phyloP scores from a whole-genome alignment of 1,140 invertebrate genomes.

The Halictus rubicundus region DNA sequence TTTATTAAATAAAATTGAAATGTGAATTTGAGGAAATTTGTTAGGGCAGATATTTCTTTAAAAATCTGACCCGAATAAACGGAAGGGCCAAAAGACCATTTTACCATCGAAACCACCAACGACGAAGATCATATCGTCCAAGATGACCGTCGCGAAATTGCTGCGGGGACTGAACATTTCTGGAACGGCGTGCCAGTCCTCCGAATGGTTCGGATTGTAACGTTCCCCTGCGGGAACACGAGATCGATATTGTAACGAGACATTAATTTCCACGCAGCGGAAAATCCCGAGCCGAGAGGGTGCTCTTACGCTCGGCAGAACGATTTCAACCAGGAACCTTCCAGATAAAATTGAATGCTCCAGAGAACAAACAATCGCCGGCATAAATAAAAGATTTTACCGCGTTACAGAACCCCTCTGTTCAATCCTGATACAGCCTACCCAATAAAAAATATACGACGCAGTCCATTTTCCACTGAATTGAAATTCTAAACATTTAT shows the following conservation, averaged over 20 bases:
- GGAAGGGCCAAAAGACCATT: not conserved
- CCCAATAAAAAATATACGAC: not conserved
- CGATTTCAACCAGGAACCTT: not conserved
- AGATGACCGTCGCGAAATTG: conserved; percentile 91
- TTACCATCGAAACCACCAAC: conserved; percentile 91
- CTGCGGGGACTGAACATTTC: conserved; percentile 92
- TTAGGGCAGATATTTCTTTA: too few species aligned
- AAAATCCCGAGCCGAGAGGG: conserved; percentile 2
- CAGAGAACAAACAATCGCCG: not conserved
- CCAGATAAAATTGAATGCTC: not conserved
- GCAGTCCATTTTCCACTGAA: not conserved
- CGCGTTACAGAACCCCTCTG: not conserved
- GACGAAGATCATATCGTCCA: conserved; percentile 90
- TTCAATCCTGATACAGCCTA: not conserved
- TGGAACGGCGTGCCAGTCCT: conserved; percentile 84
- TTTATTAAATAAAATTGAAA: too few species aligned
- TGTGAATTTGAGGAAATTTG: too few species aligned
- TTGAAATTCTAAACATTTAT: not conserved
- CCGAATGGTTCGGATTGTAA: conserved; percentile 83
- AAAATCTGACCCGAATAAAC: too few species aligned
- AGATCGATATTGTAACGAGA: conserved; percentile 31
- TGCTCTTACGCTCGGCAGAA: not conserved
- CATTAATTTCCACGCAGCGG: conserved; percentile 20
- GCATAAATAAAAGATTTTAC: not conserved
- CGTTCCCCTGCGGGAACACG: conserved; percentile 82